phyloP scores from a whole-genome alignment of 2,113 vertebrate genomes.

The Eonycteris spelaea region DNA sequence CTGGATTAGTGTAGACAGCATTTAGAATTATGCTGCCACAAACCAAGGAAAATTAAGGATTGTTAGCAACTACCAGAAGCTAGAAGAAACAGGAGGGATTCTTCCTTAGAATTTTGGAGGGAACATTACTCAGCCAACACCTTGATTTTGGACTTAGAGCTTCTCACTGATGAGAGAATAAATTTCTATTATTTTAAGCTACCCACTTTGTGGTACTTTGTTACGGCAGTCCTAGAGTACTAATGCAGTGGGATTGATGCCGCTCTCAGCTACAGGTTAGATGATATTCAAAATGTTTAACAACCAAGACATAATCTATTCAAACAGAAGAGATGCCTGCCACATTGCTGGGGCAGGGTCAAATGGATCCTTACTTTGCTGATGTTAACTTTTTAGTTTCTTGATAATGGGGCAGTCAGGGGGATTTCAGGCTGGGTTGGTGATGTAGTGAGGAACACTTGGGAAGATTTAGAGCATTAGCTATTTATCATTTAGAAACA shows the following conservation, averaged over 20 bases:
- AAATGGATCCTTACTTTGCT: not conserved
- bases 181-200: not conserved
- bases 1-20: not conserved
- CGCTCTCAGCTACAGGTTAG: not conserved
- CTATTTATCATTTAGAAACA: not conserved
- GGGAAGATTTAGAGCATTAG: not conserved
- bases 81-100: not conserved
- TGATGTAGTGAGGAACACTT: not conserved
- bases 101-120: not conserved
- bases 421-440: not conserved
- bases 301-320: not conserved
- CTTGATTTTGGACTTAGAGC: not conserved
- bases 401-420: not conserved
- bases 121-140: not conserved
- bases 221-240: not conserved
- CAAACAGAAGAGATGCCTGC: not conserved
- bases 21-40: not conserved
- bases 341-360: not conserved
- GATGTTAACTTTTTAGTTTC: not conserved
- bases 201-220: not conserved
- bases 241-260: not conserved
- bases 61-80: not conserved
- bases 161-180: not conserved
- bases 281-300: constrained; percentile 2
- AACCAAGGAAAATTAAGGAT: not conserved